Percentiles rank a stretch among this genome's conserved stretches.
phyloP scores from a whole-genome alignment of 2,888 invertebrate species.

The Dromius quadrimaculatus region DNA sequence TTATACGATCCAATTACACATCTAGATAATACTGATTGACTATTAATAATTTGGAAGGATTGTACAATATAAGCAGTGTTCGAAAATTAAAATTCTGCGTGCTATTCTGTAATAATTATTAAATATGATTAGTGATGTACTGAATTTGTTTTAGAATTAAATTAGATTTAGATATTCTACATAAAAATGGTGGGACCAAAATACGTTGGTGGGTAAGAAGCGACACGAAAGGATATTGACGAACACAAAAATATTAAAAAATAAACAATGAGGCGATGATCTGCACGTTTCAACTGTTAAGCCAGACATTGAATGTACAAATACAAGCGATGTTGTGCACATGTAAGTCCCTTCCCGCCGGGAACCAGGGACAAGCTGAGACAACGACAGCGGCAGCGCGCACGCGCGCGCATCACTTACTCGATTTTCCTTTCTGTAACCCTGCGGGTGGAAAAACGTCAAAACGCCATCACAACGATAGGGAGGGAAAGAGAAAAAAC shows the following conservation, averaged over 20 bases:
- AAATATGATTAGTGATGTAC: constrained; percentile 3
- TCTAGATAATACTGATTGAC: too few relatives aligned
- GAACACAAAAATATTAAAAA: constrained; percentile 45
- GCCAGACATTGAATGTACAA: constrained; percentile 35
- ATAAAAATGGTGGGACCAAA: constrained; percentile 10
- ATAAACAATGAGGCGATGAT: constrained; percentile 27
- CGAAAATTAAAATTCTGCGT: too few relatives aligned
- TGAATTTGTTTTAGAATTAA: constrained; percentile 7
- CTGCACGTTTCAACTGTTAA: constrained; percentile 38
- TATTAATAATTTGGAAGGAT: too few relatives aligned
- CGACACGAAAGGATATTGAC: constrained; percentile 39
- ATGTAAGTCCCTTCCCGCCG: constrained; percentile 28
- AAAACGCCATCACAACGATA: constrained; percentile 5
- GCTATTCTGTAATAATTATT: not conserved
- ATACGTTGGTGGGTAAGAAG: constrained; percentile 34
- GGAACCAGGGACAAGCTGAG: constrained; percentile 18
- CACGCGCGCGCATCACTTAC: constrained; percentile 30
- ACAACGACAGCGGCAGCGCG: constrained; percentile 39
- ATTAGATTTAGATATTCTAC: not conserved
- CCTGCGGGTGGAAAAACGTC: constrained; percentile 34
- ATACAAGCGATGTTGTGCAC: constrained; percentile 44
- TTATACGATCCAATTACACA: too few relatives aligned
- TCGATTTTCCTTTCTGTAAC: constrained; percentile 46
- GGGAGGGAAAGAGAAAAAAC: constrained; percentile 30
- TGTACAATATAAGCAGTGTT: too few relatives aligned